Base-by-base conservation (phyloP, 2,888 invertebrate species). In the Acronicta aceris region DNA sequence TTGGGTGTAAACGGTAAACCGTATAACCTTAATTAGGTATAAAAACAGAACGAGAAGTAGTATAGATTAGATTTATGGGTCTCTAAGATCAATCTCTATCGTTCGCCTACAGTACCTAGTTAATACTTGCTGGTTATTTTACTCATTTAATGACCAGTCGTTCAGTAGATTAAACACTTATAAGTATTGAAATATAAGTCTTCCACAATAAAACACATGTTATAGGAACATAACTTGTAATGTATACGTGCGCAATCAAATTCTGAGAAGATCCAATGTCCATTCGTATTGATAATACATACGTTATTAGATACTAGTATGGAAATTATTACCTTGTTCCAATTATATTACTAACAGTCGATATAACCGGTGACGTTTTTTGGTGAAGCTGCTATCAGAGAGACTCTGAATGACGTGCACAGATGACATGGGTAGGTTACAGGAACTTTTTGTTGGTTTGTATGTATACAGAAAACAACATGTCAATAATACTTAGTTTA, bases 301-400 rank as follows among this genome's bases (percentile, higher is more conserved):
- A 79, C 79, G 76, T 81, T 73, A 74, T 74, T 73, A 79, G 81
- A 84, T 82, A 82, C 74, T 65, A 83, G 75, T 76, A 82, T 81
- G 81, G 86, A 85, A 83, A 85, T 87, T 86, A 86, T 86, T 86
- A 86, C 87, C 86, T 87, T 86, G 87, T 83, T 83, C 87, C 82
- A 85, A 82, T 88, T 87, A 80, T 85, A 82, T 79, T 76, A 80
- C 78, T 71, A 66, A 66, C 75, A 59, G 72, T 79, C 61, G 74
- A 25, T 63, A 79, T 78, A 76, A 66, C 59, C 65, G 58, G 63
- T 86, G 86, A 84, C 81, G 83, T 83, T 82, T 84, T 74, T 82
- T 77, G 75, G 73, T 78, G 67, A 78, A 74, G 68, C 63, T 67
- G 64, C 63, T 76, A 76, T 76, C 79, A 58, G 43, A 60, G 54